These are phyloP conservation scores for Monomorium pharaonis DNA, from an alignment of 1,140 invertebrate species.

Conservation along the genomic window DNA sequence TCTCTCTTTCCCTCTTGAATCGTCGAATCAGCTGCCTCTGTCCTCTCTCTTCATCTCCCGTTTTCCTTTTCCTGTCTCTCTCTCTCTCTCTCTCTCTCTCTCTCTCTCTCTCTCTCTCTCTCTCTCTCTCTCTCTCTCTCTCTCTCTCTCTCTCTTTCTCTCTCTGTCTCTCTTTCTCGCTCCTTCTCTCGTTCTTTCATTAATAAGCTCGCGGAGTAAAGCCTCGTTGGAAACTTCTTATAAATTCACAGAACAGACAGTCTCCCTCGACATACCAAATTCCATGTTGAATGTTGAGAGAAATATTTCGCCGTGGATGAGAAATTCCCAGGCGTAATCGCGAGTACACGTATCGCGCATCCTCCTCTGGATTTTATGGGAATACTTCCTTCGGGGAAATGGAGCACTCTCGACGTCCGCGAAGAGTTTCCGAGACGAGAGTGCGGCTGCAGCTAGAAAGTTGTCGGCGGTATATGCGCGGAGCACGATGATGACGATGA, in stretches of 20 bases:
- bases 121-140: not conserved
- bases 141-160: not conserved
- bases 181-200: too few species aligned
- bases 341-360: not conserved
- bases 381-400: constrained; percentile 33
- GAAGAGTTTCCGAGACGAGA: constrained; percentile 23
- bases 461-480: constrained; percentile 52
- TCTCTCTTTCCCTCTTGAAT: constrained; percentile 6
- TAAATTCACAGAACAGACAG: not conserved
- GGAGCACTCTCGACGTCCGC: constrained; percentile 7
- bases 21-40: constrained; percentile 40
- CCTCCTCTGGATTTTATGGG: constrained; percentile 9
- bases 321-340: not conserved
- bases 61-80: not conserved
- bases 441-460: constrained; percentile 54
- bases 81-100: not conserved
- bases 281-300: not conserved
- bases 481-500: constrained; percentile 49
- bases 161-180: not conserved
- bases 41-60: not conserved
- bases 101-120: not conserved
- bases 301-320: not conserved
- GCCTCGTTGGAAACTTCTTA: not conserved
- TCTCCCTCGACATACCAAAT: not conserved
- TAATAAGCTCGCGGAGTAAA: not conserved